Evolutionary conservation across 2,797 vertebrate genomes (phyloP).

Genomic region (Aythya fuligula): DNA sequence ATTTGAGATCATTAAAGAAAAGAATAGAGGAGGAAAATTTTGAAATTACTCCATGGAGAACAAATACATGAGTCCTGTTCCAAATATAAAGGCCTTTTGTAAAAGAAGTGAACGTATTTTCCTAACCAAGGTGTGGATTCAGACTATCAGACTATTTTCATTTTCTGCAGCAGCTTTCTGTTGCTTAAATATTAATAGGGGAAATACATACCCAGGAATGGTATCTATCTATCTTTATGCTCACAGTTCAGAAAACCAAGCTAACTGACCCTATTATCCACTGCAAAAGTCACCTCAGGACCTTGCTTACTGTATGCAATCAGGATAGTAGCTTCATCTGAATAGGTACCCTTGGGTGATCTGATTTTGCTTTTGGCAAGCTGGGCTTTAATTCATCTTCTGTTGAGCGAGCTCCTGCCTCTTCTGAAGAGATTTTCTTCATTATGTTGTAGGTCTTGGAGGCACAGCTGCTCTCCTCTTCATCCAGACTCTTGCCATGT

Average conservation of each 20-base stretch:
- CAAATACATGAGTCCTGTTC: neutral
- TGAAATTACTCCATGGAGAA: neutral
- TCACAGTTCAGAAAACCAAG: neutral
- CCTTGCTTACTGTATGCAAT: neutral
- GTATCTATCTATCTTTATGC: neutral
- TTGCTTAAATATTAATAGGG: neutral
- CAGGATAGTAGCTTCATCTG: constrained; percentile 5
- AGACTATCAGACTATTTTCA: neutral
- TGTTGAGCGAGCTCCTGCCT: constrained; percentile 8
- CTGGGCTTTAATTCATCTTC: constrained; percentile 20
- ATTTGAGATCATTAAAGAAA: neutral
- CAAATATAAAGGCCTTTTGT: neutral
- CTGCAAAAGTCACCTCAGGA: neutral
- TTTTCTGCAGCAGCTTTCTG: constrained; percentile 21
- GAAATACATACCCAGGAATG: neutral
- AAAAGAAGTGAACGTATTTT: neutral
- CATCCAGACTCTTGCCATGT: neutral
- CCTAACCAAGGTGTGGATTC: neutral
- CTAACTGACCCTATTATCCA: neutral
- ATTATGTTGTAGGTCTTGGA: constrained; percentile 4
- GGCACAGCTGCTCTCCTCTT: constrained; percentile 26
- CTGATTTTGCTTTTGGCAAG: constrained; percentile 35
- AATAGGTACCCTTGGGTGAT: constrained; percentile 2
- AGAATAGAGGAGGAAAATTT: neutral
- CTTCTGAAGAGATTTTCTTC: constrained; percentile 49